Evolutionary conservation across 2,797 vertebrate genomes (phyloP), one percentile per base, ranked within the genome.

Genomic region (Coccyzus lansbergi): DNA sequence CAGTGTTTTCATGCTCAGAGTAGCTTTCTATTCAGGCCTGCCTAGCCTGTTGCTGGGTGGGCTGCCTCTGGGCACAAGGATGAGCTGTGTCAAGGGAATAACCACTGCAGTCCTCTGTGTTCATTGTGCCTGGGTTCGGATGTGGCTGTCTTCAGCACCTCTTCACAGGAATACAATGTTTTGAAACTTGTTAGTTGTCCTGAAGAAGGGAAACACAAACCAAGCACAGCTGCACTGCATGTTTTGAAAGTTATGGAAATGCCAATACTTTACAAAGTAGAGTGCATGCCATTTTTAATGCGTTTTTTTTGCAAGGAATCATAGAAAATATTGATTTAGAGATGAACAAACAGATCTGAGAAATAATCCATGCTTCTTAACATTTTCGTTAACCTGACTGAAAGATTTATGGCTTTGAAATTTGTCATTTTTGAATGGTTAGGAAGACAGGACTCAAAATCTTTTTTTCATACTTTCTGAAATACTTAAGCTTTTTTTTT

Each of bases 51-150:
- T 56, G 48, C 53, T 7, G 64, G 26, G 65, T 63, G 53, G 52
- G 44, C 49, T 79, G 59, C 24, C 20, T 19, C 52, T 0, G 0
- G 46, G 21, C 18, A 7, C 0, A 6, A 72, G 55, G 38, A 6
- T 5, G 20, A 71, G 31, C 53, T 10, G 25, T 14, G 15, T 8
- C 2, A 6, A 19, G 59, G 72, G 52, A 70, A 44, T 44, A 44
- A 52, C 31, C 9, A 3, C 0, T 1, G 9, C 0, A 0, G 5
- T 8, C 46, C 29, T 53, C 33, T 42, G 21, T n/a, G 1, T 16
- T 44, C 15, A 18, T 44, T 44, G 42, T 44, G 42, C 18, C 15
- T 0, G 4, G 14, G 2, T 17, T 65, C 83, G 31, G 40, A 21
- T 52, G 31, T 2, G 15, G 1, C 49, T 34, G 44, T 52, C 69